Conservation (phyloP, 2,888 invertebrate genomes). For the Stenoptilia bipunctidactyla region DNA sequence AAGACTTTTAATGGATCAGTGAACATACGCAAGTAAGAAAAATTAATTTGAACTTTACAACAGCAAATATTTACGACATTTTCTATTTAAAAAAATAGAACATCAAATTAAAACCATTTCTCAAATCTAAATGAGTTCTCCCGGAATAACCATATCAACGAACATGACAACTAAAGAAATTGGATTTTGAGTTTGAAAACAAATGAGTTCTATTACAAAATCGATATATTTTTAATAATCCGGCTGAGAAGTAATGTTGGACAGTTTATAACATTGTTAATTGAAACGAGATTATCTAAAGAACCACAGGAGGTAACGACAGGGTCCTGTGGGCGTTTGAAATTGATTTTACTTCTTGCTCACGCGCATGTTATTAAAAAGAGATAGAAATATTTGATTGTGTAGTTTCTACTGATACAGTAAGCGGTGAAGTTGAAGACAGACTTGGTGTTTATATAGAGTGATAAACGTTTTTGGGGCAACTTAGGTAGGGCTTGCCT, state of each 20-base stretch:
- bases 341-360: conserved; percentile 24
- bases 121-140: no score
- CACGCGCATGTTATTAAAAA: conserved; percentile 3
- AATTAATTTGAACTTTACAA: no score
- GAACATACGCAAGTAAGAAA: no score
- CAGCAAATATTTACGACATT: no score
- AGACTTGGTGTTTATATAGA: conserved; percentile 2
- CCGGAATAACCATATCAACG: neutral
- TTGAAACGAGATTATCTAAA: conserved; percentile 47
- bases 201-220: neutral
- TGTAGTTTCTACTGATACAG: neutral
- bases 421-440: neutral
- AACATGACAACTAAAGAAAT: neutral
- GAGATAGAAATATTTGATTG: neutral
- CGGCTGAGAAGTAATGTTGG: conserved; percentile 8
- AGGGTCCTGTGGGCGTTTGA: conserved; percentile 37
- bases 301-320: conserved; percentile 31
- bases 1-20: no score
- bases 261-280: conserved; percentile 34
- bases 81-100: no score
- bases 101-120: no score
- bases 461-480: neutral
- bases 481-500: no score
- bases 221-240: neutral
- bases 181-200: neutral